Evolutionary conservation across 2,113 vertebrate species (phyloP).

Genomic region (Anguilla rostrata): DNA sequence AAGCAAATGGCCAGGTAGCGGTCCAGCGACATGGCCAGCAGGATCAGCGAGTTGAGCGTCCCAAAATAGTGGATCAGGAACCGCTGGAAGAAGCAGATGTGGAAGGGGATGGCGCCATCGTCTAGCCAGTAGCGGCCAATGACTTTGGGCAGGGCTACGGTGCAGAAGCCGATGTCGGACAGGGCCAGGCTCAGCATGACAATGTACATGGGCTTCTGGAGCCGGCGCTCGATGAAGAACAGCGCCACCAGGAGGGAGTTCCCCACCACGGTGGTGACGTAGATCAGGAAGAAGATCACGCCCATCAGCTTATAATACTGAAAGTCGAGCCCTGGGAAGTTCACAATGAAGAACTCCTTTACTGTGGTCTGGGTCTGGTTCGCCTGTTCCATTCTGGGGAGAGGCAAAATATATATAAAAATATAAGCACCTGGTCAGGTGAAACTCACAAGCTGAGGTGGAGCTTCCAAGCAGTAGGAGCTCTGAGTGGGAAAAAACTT

Average conservation of each 20-base stretch:
- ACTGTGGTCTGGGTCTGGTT: constrained; percentile 30
- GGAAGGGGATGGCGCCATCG: constrained; percentile 42
- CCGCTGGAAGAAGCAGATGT: constrained; percentile 48
- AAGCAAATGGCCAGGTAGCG: constrained; percentile 49
- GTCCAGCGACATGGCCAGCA: constrained; percentile 53
- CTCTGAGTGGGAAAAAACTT: too few species aligned
- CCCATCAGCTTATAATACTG: constrained; percentile 38
- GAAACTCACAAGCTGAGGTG: too few species aligned
- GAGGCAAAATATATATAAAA: not conserved
- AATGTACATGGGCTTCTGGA: constrained; percentile 58
- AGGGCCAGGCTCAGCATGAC: constrained; percentile 54
- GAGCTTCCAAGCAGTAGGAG: too few species aligned
- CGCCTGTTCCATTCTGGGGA: constrained; percentile 38
- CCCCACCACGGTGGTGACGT: constrained; percentile 39
- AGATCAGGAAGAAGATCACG: constrained; percentile 43
- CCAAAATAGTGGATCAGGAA: constrained; percentile 54
- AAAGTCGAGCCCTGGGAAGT: constrained; percentile 45
- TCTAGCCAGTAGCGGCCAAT: constrained; percentile 53
- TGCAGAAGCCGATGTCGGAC: constrained; percentile 51
- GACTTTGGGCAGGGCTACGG: constrained; percentile 50
- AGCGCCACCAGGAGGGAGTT: constrained; percentile 46
- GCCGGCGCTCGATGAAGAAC: constrained; percentile 43
- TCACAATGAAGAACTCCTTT: constrained; percentile 49
- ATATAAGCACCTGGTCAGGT: too few species aligned
- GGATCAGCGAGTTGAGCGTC: constrained; percentile 50